A percentile compares a stretch with the other conserved stretches of the same genome.
Evolutionary conservation across 92 coral and sea anemone genomes (phyloP).

Genomic region (Palythoa caribaeorum): DNA sequence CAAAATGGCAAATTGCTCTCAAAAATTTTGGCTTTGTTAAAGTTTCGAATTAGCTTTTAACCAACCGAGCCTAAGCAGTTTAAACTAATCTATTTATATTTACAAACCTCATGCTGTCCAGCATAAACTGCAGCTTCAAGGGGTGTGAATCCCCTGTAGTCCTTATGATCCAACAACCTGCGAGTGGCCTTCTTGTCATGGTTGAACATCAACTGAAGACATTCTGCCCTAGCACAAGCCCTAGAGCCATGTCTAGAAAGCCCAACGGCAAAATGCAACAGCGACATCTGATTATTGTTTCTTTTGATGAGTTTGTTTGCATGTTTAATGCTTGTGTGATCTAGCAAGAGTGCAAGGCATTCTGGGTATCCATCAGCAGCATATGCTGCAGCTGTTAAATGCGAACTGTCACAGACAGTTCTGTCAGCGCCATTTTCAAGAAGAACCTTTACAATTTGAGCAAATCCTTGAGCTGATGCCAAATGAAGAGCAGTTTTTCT

Average conservation of each 20-base stretch:
- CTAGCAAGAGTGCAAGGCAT: slow-evolving; percentile 69
- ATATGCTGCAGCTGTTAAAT: slow-evolving; percentile 84
- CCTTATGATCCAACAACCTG: slow-evolving; percentile 66
- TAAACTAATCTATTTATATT: neutral
- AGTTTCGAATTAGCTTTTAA: too few species aligned
- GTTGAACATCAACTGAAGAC: slow-evolving; percentile 77
- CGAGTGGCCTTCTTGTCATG: slow-evolving; percentile 66
- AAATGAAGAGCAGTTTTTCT: slow-evolving; percentile 84
- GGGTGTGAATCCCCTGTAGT: slow-evolving; percentile 68
- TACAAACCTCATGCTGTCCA: slow-evolving; percentile 84
- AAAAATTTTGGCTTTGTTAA: too few species aligned
- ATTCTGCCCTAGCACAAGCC: slow-evolving; percentile 61
- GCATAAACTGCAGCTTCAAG: slow-evolving; percentile 85
- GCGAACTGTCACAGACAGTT: slow-evolving; percentile 73
- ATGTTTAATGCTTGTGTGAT: slow-evolving; percentile 60
- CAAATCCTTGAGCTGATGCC: slow-evolving; percentile 78
- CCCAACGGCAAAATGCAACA: slow-evolving; percentile 87
- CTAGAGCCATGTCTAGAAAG: slow-evolving; percentile 61
- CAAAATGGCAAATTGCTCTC: too few species aligned
- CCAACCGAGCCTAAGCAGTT: neutral
- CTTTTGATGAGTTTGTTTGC: slow-evolving; percentile 54
- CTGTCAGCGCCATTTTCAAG: slow-evolving; percentile 74
- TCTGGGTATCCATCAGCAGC: slow-evolving; percentile 88
- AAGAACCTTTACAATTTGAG: slow-evolving; percentile 73
- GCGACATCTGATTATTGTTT: slow-evolving; percentile 63